A percentile compares a stretch with the other conserved stretches of the same genome.
Evolutionary conservation across 2,797 vertebrate genomes (phyloP).

Genomic region (Peromyscus eremicus): DNA sequence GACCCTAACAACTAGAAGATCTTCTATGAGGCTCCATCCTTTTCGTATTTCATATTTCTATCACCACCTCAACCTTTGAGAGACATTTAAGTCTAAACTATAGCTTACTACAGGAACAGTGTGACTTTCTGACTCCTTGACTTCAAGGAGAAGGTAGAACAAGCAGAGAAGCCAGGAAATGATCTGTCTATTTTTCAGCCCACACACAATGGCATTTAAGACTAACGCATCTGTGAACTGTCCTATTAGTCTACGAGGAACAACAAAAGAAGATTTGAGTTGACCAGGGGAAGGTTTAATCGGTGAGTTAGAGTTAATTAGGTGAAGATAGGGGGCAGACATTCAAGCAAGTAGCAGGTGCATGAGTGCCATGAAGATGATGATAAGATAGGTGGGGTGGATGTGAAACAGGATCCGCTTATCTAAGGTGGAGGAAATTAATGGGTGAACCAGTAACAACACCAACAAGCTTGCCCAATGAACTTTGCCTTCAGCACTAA

Average conservation of each 20-base stretch:
- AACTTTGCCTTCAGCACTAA: background rate
- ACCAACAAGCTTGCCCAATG: background rate
- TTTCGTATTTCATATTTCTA: too few species aligned
- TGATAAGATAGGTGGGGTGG: background rate
- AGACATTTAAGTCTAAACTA: background rate
- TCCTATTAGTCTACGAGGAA: background rate
- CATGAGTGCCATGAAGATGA: rapidly evolving
- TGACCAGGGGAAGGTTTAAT: background rate
- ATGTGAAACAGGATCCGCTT: background rate
- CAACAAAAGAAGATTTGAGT: too few species aligned
- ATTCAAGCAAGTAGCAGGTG: background rate
- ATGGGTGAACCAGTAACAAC: background rate
- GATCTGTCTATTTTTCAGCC: background rate
- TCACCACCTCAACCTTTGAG: background rate
- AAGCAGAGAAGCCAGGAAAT: background rate
- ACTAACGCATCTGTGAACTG: background rate
- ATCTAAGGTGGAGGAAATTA: background rate
- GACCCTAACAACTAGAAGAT: background rate
- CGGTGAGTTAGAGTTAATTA: background rate
- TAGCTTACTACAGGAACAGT: background rate
- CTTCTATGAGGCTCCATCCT: too few species aligned
- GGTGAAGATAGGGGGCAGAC: background rate
- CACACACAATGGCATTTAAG: background rate
- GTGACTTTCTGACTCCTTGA: background rate
- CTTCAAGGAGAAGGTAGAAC: background rate